Conservation (phyloP, 2,797 vertebrate genomes). For the Botia kubotai region DNA sequence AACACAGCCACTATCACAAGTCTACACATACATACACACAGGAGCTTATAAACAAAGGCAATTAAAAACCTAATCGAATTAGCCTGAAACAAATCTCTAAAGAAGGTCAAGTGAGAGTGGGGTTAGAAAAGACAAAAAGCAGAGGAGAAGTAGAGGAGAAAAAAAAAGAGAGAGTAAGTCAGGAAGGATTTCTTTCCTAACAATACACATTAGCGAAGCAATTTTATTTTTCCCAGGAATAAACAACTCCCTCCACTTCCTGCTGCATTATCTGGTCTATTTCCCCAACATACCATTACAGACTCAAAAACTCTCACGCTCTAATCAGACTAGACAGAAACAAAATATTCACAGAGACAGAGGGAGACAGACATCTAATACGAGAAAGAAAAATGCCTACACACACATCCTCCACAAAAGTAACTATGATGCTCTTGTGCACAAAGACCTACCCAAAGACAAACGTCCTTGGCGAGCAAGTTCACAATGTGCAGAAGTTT, state of each 20-base stretch:
- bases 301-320: constrained; percentile 23
- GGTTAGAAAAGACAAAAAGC: not conserved
- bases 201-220: constrained; percentile 33
- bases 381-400: not conserved
- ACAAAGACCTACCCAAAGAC: constrained; percentile 20
- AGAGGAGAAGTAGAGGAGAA: not conserved
- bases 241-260: constrained; percentile 34
- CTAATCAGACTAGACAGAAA: constrained; percentile 15
- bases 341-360: constrained; percentile 21
- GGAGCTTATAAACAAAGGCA: constrained; percentile 26
- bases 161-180: constrained; percentile 3
- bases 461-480: constrained; percentile 22
- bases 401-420: not conserved
- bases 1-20: constrained; percentile 22
- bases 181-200: constrained; percentile 20
- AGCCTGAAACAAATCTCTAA: constrained; percentile 30
- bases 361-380: constrained; percentile 10
- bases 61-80: constrained; percentile 33
- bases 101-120: not conserved
- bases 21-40: constrained; percentile 36
- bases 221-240: constrained; percentile 31
- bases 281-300: constrained; percentile 42
- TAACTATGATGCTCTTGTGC: constrained; percentile 2
- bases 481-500: constrained; percentile 18
- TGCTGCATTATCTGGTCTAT: constrained; percentile 32